phyloP scores from a whole-genome alignment of 2,113 vertebrate genomes.

The Daphoenositta chrysoptera region DNA sequence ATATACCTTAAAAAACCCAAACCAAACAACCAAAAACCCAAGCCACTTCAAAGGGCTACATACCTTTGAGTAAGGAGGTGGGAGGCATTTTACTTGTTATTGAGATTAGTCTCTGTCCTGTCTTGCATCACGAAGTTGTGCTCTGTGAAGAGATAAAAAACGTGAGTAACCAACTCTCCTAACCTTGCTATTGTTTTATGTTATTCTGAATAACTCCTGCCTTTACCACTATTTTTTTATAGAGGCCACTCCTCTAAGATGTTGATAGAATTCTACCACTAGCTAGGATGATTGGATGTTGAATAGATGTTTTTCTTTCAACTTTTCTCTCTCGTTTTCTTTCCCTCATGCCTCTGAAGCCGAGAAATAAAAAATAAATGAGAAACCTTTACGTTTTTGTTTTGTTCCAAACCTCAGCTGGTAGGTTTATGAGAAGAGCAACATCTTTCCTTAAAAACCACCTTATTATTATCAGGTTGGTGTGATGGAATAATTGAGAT shows the following conservation, averaged over 20 bases:
- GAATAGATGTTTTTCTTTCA: background rate
- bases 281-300: background rate
- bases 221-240: background rate
- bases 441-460: background rate
- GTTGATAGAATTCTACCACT: background rate
- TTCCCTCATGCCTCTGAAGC: background rate
- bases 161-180: background rate
- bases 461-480: background rate
- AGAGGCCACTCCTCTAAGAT: background rate
- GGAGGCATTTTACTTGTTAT: background rate
- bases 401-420: background rate
- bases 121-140: background rate
- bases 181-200: background rate
- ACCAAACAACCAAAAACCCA: background rate
- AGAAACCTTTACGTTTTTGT: background rate
- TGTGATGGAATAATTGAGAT: background rate
- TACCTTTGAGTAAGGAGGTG: background rate
- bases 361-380: background rate
- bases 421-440: background rate
- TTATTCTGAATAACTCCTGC: background rate
- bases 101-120: background rate
- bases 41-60: background rate
- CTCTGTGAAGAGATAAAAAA: background rate
- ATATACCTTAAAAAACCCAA: background rate
- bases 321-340: background rate